Evolutionary conservation across 2,113 vertebrate species (phyloP), one percentile per base, ranked within the genome.

Genomic region (Cynoglossus semilaevis): DNA sequence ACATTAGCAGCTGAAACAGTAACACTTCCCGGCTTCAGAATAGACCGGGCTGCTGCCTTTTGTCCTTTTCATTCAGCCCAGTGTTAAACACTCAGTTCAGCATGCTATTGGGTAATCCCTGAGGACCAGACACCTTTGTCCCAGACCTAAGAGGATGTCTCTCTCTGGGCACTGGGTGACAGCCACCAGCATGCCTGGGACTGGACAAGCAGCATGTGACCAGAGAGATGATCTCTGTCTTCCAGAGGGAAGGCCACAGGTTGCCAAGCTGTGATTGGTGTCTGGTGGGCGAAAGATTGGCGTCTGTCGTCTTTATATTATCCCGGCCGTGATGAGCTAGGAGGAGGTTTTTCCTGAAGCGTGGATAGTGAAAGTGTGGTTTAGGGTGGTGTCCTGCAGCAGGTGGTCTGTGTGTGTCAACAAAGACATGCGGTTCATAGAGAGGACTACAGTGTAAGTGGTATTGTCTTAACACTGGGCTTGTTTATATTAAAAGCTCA

Each of bases 71-170:
- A 84, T 86, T 88, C 80, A 88, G 82, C 61, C 80, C 83, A 84
- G 83, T 84, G 82, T 88, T 88, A 88, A 90, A 86, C 85, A 90
- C 86, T 88, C 84, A 83, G 83, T 83, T 79, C 79, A 84, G 85
- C 82, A 90, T 88, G 82, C 86, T 88, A 90, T 88, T 90, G 83
- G 85, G 42, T 88, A 90, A 88, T 90, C 88, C 88, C 88, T 81
- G 67, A 87, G 87, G 85, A 88, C 77, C 76, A 18, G 71, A 74
- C 83, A 90, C 86, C 86, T 88, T 90, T 90, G 88, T 90, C 78
- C 74, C 71, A 51, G 47, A 62, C 65, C 71, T 74, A 55, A 76
- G 79, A 83, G 85, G 85, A 88, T 83, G 83, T 87, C 82, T 87
- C 77, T 88, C 75, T 88, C 81, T 80, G 79, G 82, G 74, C 78